phyloP scores from a whole-genome alignment of 2,797 vertebrate species.

The Hozukius guyotensis region DNA sequence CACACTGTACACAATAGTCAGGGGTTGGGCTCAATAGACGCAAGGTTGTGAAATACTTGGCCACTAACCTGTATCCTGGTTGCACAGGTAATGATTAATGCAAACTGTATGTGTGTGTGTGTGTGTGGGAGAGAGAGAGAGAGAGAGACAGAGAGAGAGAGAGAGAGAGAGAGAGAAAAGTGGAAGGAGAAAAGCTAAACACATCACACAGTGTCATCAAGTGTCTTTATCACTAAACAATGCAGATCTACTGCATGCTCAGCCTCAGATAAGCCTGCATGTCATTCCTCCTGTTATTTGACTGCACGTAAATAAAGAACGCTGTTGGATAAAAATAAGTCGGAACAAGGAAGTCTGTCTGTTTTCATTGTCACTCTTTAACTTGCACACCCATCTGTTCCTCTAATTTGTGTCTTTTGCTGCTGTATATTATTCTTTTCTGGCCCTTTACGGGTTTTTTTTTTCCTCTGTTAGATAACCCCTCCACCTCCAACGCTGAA shows the following conservation, averaged over 20 bases:
- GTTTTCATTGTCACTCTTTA: neutral
- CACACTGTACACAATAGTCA: neutral
- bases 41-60: neutral
- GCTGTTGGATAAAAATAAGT: neutral
- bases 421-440: neutral
- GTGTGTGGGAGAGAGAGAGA: neutral
- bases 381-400: neutral
- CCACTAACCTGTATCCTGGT: constrained; percentile 16
- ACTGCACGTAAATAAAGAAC: neutral
- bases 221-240: neutral
- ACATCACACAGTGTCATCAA: neutral
- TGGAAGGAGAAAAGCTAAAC: neutral
- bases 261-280: neutral
- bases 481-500: constrained; percentile 10
- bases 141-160: neutral
- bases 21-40: neutral
- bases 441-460: neutral
- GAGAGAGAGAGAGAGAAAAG: neutral
- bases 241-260: neutral
- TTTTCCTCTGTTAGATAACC: constrained; percentile 42
- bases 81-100: constrained; percentile 15
- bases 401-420: neutral
- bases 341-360: neutral
- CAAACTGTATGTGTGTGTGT: neutral
- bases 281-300: neutral